A percentile compares a stretch with the other conserved stretches of the same genome.
Evolutionary conservation across 2,888 invertebrate genomes (phyloP).

Genomic region (Margaritifera margaritifera): DNA sequence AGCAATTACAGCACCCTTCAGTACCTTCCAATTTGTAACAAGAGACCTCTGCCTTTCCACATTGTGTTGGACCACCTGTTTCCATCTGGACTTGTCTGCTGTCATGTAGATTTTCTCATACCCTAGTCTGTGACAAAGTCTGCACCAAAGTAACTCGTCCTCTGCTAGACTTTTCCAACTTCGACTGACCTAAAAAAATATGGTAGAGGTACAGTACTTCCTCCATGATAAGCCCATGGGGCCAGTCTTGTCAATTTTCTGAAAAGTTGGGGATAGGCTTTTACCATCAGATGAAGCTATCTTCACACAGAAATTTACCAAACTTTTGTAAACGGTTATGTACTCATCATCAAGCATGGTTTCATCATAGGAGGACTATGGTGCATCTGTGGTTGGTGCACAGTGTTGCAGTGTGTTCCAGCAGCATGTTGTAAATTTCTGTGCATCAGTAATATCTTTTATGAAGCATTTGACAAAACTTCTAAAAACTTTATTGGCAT

Average conservation of each 20-base stretch:
- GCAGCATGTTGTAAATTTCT: no score
- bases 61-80: slow-evolving; percentile 55
- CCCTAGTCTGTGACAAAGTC: slow-evolving; percentile 57
- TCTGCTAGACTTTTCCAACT: slow-evolving; percentile 68
- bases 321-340: no score
- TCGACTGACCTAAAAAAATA: slow-evolving; percentile 61
- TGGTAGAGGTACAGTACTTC: not conserved
- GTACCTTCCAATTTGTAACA: slow-evolving; percentile 68
- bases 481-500: no score
- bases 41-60: slow-evolving; percentile 46
- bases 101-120: slow-evolving; percentile 49
- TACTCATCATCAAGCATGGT: no score
- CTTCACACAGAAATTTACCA: no score
- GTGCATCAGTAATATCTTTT: no score
- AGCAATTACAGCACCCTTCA: not conserved
- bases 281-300: no score
- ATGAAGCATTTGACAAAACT: no score
- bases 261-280: no score
- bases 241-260: not conserved
- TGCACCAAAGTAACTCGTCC: slow-evolving; percentile 69
- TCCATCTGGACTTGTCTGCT: slow-evolving; percentile 59
- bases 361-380: no score
- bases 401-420: no score
- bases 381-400: no score
- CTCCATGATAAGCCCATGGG: not conserved